Evolutionary conservation across 2,797 vertebrate species (phyloP).

Genomic region (Dryobates pubescens): DNA sequence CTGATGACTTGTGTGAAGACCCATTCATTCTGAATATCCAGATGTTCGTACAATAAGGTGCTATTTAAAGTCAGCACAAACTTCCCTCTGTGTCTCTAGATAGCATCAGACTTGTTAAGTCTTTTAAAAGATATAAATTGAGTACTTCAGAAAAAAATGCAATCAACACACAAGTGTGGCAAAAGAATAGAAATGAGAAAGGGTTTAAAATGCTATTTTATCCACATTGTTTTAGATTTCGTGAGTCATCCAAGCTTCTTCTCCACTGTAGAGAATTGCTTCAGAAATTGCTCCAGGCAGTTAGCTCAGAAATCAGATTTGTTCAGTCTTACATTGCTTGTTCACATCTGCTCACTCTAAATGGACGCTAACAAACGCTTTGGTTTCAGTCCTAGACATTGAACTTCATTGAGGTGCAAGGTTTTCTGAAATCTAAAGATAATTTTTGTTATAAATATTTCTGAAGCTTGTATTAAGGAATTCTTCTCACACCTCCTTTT

Average conservation of each 20-base stretch:
- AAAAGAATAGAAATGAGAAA: slow-evolving; percentile 57
- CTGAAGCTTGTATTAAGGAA: background rate
- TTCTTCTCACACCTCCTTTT: background rate
- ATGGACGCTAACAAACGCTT: background rate
- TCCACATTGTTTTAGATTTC: slow-evolving; percentile 48
- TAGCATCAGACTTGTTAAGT: slow-evolving; percentile 7
- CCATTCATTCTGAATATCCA: slow-evolving; percentile 29
- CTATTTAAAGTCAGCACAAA: slow-evolving; percentile 53
- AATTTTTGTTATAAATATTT: background rate
- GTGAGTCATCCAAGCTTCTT: slow-evolving; percentile 57
- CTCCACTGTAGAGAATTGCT: slow-evolving; percentile 65
- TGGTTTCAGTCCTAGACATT: background rate
- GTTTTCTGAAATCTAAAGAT: background rate
- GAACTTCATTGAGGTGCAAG: background rate
- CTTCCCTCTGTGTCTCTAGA: background rate
- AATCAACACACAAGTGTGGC: slow-evolving; percentile 1
- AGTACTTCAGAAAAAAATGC: slow-evolving; percentile 35
- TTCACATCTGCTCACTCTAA: slow-evolving; percentile 16
- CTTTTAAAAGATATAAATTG: slow-evolving; percentile 36
- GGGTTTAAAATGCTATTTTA: slow-evolving; percentile 38
- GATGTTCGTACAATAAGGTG: slow-evolving; percentile 61
- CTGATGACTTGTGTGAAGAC: background rate
- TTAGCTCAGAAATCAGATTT: slow-evolving; percentile 55
- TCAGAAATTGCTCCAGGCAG: slow-evolving; percentile 55
- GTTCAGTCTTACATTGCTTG: background rate